Base-by-base conservation (phyloP, 2,888 invertebrate species). In the Drosophila diplacantha region DNA sequence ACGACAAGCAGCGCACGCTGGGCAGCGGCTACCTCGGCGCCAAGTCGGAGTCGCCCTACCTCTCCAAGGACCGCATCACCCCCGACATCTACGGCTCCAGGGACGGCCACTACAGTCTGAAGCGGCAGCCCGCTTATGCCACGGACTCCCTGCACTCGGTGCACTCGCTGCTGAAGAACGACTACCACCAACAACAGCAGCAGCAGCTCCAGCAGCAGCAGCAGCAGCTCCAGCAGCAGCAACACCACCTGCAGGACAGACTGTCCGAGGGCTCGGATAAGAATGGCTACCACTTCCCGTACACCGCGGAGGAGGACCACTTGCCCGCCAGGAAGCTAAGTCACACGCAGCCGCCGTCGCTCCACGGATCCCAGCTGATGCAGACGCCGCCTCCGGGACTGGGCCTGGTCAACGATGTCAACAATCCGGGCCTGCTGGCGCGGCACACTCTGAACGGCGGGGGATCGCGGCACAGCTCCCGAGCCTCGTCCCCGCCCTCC, bases 201-300 rank as follows among this genome's bases (percentile, higher is more conserved):
- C 82, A 22, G 64, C 79, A 49, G 58, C 87, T 86, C 62, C 87
- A 90, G 51, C 87, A 87, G 70, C 86, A 90, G 53, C n/a, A n/a
- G n/a, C n/a, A n/a, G n/a, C n/a, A n/a, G n/a, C n/a, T n/a, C n/a
- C n/a, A n/a, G n/a, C 87, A 87, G 53, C 87, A 87, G 72, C 87
- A 90, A 18, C 61, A 55, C 4, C 63, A 67, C 2, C 85, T 90
- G 71, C 90, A 89, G 14, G 93, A 93, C 72, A 89, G 93, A 32
- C 90, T 92, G 89, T 93, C 93, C 0, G 93, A 93, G 75, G 90
- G 92, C 1, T 93, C 93, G 0, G 93, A 93, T 47, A 93, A 93
- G 75, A 93, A 93, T 80, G 95, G 95, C 78, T 96, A 95, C 87
- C 90, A 93, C 67, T 95, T 95, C 81, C 95, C 95, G 0, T 95